Base-by-base conservation (phyloP, 2,888 invertebrate species). In the Tethea ocularis region DNA sequence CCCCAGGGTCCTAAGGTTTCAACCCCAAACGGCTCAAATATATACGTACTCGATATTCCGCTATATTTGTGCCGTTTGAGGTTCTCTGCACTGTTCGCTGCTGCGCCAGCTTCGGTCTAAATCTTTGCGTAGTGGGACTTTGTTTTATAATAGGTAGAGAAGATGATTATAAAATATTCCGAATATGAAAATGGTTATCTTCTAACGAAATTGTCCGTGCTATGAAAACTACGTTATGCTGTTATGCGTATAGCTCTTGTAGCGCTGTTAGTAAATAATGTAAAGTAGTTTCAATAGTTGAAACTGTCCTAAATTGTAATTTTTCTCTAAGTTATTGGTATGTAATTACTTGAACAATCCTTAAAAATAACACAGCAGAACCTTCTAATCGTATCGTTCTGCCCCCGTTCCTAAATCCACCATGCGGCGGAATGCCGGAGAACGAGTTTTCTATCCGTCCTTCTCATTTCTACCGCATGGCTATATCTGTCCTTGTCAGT, bases 401-500 rank as follows among this genome's bases (percentile, higher is more conserved):
- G 93, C 93, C 93, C 91, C 91, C 89, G 93, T 91, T 92, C 91
- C 88, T 91, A 92, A 92, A 92, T 90, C 91, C 89, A 88, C 91
- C 91, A 90, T 84, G 89, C 90, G 86, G 86, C 89, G 93, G 93
- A 93, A 93, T 93, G 93, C 79, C 81, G 93, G 83, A 85, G 86
- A 90, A 92, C 93, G 82, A 90, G 93, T 93, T 93, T 87, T 87
- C 84, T 88, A 85, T 87, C 90, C 82, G 83, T 93, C 93, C 80
- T 78, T 79, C 79, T 91, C 89, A 77, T 79, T 77, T 86, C 82
- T 87, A 89, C 82, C 83, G 82, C 77, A 76, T 76, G 75, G 71
- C 74, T 88, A 72, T 82, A 75, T 74, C 91, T 77, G 84, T 92
- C 92, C 82, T 81, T 87, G 84, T 93, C 92, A 77, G 83, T 75